Evolutionary conservation across 1,140 invertebrate genomes (phyloP).

Genomic region (Drosophila ambigua): DNA sequence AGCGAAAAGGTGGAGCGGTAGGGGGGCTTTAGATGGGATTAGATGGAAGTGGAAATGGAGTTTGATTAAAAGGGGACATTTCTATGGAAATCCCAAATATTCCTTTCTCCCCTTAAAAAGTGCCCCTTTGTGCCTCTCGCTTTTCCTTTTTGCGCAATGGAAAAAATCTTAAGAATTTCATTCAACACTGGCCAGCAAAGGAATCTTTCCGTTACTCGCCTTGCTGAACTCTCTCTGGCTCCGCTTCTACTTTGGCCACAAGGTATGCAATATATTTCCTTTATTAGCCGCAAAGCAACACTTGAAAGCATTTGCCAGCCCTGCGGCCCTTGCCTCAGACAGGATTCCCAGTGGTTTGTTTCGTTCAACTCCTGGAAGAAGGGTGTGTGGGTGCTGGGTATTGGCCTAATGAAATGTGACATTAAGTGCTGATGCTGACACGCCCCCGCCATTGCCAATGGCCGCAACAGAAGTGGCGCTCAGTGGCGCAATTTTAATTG

Average conservation of each 20-base stretch:
- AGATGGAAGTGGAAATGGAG: not conserved
- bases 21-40: not conserved
- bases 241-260: conserved; percentile 24
- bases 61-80: conserved; percentile 15
- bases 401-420: conserved; percentile 74
- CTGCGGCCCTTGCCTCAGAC: not conserved
- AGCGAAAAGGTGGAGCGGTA: not conserved
- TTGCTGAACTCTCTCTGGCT: not conserved
- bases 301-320: conserved; percentile 25
- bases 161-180: not conserved
- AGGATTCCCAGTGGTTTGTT: conserved; percentile 21
- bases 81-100: not conserved
- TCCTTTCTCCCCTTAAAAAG: not conserved
- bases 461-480: conserved; percentile 51
- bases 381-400: not conserved
- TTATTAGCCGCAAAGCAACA: conserved; percentile 63
- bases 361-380: not conserved
- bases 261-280: conserved; percentile 76
- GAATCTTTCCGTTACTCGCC: conserved; percentile 16
- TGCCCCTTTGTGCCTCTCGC: not conserved
- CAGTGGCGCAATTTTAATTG: conserved; percentile 74
- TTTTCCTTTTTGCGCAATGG: not conserved
- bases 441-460: conserved; percentile 10
- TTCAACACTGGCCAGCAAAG: not conserved
- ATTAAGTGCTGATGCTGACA: conserved; percentile 68